phyloP scores from a whole-genome alignment of 92 coral and sea anemone genomes.

The Umimayanthus kanabou region DNA sequence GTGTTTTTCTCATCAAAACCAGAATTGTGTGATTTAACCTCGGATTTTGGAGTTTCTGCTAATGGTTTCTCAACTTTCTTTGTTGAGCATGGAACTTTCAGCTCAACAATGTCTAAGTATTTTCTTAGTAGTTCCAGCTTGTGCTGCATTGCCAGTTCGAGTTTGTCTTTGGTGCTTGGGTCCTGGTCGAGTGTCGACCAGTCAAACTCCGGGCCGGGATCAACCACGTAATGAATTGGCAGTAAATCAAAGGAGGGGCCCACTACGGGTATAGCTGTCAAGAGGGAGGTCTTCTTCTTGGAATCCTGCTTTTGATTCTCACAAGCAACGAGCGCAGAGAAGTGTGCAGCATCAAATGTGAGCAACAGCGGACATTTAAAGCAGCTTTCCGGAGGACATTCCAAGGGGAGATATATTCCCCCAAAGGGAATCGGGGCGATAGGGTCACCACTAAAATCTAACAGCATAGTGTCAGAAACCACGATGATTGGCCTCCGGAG shows the following conservation, averaged over 20 bases:
- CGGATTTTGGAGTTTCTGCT: conserved; percentile 7
- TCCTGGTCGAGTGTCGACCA: conserved; percentile 71
- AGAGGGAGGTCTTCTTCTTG: conserved; percentile 29
- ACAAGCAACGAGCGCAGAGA: conserved; percentile 84
- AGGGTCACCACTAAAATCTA: conserved; percentile 90
- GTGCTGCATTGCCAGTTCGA: conserved; percentile 64
- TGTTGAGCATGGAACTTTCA: conserved; percentile 56
- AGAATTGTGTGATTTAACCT: background rate
- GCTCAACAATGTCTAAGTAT: conserved; percentile 69
- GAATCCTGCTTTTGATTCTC: conserved; percentile 49
- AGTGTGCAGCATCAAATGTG: conserved; percentile 92
- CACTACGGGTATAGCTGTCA: conserved; percentile 82
- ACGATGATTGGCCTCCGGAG: conserved; percentile 88
- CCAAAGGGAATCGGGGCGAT: conserved; percentile 98
- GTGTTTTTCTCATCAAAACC: conserved; percentile 26
- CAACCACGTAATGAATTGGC: conserved; percentile 81
- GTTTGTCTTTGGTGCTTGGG: conserved; percentile 52
- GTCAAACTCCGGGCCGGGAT: conserved; percentile 80
- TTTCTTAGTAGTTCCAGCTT: conserved; percentile 66
- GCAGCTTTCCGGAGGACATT: conserved; percentile 78
- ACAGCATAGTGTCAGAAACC: conserved; percentile 78
- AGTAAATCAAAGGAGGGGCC: conserved; percentile 68
- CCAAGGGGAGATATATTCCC: conserved; percentile 91
- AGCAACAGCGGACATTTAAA: conserved; percentile 78
- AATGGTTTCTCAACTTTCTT: conserved; percentile 50